Base-by-base conservation (phyloP, 2,113 vertebrate species). In the Chaetodon trifascialis region DNA sequence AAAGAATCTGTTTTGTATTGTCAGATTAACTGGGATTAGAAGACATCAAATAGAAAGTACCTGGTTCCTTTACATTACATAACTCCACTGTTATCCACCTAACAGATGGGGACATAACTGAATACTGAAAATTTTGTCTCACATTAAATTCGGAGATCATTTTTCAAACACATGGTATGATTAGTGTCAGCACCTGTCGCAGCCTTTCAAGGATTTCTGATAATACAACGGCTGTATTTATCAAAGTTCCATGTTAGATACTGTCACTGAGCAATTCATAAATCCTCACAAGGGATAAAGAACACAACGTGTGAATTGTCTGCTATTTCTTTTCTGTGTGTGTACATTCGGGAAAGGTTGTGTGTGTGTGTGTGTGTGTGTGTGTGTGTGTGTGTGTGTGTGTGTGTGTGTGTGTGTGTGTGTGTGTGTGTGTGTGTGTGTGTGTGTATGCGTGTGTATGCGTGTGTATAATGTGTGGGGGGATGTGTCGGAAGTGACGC, bases 391-490 rank as follows among this genome's bases (percentile, higher is more conserved):
- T 54, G 42, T 65, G 59, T 46, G n/a, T 51, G 17, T 73, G 67
- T 62, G 56, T 67, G 56, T 56, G 44, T 54, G 42, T 65, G 59
- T 46, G n/a, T 51, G 17, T 73, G 67, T 62, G 56, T 67, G 56
- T 56, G 44, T 54, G 42, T 65, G 59, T 46, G n/a, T 51, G 17
- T 73, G 67, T 62, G 56, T 67, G 56, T 56, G 44, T 54, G 42
- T 65, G 59, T 46, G n/a, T 51, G 17, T 65, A 25, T 62, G 56
- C 62, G 56, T 56, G 44, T 69, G 67, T 62, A 51, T 67, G 56
- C 49, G 44, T 67, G 30, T 68, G 64, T 67, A 36, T 74, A 36
- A 10, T 60, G 30, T 52, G 88, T 83, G 59, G 46, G 75, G 82
- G 23, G 68, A 76, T 72, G 54, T 52, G 21, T 51, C 38, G 7